Evolutionary conservation across 2,113 vertebrate genomes (phyloP).

Genomic region (Mesitornis unicolor): DNA sequence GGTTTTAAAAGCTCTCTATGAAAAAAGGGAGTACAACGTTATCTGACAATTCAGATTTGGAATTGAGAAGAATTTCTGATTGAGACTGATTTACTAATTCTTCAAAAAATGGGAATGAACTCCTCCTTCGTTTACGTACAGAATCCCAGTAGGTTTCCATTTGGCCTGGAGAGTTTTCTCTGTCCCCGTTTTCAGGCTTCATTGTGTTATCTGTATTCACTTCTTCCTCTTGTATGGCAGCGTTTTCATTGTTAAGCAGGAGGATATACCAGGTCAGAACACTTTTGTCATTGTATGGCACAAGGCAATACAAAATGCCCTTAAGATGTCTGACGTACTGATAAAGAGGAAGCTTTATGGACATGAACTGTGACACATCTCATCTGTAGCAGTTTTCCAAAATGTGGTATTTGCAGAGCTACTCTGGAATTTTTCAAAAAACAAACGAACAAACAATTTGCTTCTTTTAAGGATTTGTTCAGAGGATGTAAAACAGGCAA

Average conservation of each 20-base stretch:
- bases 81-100: neutral
- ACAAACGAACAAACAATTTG: neutral
- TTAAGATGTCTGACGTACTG: neutral
- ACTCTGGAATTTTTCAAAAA: neutral
- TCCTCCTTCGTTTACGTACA: neutral
- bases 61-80: neutral
- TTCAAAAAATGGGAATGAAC: neutral
- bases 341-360: neutral
- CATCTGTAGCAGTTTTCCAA: neutral
- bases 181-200: conserved; percentile 17
- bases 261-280: neutral
- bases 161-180: conserved; percentile 34
- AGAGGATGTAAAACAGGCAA: neutral
- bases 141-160: conserved; percentile 18
- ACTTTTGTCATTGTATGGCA: neutral
- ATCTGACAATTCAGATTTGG: neutral
- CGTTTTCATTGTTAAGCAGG: conserved; percentile 21
- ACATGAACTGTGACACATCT: neutral
- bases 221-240: conserved; percentile 24
- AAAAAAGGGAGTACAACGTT: neutral
- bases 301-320: neutral
- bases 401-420: neutral
- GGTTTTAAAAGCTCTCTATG: neutral
- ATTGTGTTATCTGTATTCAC: neutral
- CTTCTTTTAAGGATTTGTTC: neutral